Evolutionary conservation across 2,797 vertebrate species (phyloP), one percentile per base, ranked within the genome.

Genomic region (Tenualosa thibaudeaui): DNA sequence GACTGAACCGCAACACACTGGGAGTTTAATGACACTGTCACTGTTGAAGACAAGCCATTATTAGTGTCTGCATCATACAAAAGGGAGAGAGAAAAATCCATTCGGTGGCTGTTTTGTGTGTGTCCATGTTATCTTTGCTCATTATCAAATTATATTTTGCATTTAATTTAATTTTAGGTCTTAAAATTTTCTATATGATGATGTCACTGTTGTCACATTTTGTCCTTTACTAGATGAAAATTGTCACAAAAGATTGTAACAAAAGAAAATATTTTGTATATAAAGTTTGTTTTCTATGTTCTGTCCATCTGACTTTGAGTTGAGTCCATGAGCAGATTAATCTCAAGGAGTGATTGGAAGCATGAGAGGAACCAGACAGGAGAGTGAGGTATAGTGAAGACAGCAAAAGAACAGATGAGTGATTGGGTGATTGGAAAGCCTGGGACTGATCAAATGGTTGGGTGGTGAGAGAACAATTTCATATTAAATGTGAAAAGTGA

Each of bases 1-100:
- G 71, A 78, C 71, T 43, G 40, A 46, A 78, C 71, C 71, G 37
- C 71, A 78, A 78, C 37, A 37, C 31, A 75, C 68, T 75, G 68
- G 40, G 71, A 78, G 7, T 43, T 43, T 78, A 78, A 78, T 78
- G 71, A 46, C 71, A 46, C 40, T 43, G 19, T 78, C 37, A 22
- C 71, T 78, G 71, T 78, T 43, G 37, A 78, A 46, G 71, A 78
- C 71, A 78, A 9, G 71, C 71, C 17, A 78, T 78, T 78, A 43
- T 78, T 78, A 17, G 71, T 78, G 71, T 78, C 46, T 78, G 71
- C 37, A 22, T 22, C 71, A 78, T 78, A 78, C 13, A 78, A 78
- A 78, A 78, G 17, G 17, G 40, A 7, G 15, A 40, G 15, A 46
- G 40, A 78, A 46, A 78, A 43, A 91, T 71, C 86, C n/a, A 62